Evolutionary conservation across 2,888 invertebrate species (phyloP), one percentile per base, ranked within the genome.

Genomic region (Lordiphosa fenestrarum): DNA sequence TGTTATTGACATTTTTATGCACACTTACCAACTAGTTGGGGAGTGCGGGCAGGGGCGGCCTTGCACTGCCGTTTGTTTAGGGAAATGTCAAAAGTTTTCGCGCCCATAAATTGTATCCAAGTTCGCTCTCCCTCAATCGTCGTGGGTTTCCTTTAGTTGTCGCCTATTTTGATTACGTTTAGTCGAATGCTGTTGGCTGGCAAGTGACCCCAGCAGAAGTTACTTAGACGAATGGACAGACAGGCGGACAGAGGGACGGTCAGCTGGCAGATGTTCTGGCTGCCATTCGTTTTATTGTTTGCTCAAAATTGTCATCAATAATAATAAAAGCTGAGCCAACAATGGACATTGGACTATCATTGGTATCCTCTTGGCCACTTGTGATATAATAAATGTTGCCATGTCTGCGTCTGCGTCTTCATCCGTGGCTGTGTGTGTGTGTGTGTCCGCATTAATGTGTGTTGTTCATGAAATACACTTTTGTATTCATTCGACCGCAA

Each of bases 301-400:
- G 72, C 85, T 84, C 83, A 80, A 80, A 81, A 81, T 75, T 83
- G 85, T 81, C 85, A 85, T 81, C 81, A 85, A 85, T 81, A 81
- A 81, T 85, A 83, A 81, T 85, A 80, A 48, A 47, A 57, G 69
- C 51, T 19, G 39, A 62, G 39, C 40, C 70, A 59, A 67, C 66
- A 71, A 67, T 75, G 73, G 58, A 53, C 80, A 53, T 39, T 21
- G 61, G 53, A 42, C 53, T 61, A 66, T 63, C 69, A 50, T 69
- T 58, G 64, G 65, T 53, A 64, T 66, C 67, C 71, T 59, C 63
- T 66, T 57, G 61, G 66, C 72, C 83, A 80, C 84, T 80, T 82
- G 70, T 76, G 70, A 66, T 74, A 70, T 66, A 80, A 74, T 67
- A 82, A 82, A 82, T 83, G 70, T 84, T 68, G 67, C 66, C 74